Base-by-base conservation (phyloP, 2,113 vertebrate species). In the Opisthocomus hoazin region DNA sequence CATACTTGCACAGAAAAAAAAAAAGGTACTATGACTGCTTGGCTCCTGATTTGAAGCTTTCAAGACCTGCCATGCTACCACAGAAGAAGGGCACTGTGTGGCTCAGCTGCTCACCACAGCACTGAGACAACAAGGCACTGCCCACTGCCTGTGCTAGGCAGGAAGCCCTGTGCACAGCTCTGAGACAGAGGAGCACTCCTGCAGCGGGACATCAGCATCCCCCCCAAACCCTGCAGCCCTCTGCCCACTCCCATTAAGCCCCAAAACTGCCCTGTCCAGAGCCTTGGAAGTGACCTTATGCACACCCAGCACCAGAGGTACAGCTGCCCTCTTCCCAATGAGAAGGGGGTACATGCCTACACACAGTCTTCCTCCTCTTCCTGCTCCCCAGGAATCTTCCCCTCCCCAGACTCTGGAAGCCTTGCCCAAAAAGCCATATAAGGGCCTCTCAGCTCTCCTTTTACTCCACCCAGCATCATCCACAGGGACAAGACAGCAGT, bases 291-390 rank as follows among this genome's bases (percentile, higher is more conserved):
- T 23, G 7, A 18, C 56, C 14, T 86, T 9, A 30, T 1, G 3
- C 18, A 34, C 20, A 60, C 3, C 2, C 48, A 61, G 34, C 60
- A 50, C 26, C 21, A 50, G 60, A 51, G 64, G 26, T 48, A n/a
- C n/a, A n/a, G 15, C 57, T 27, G 34, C 32, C 11, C n/a, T 60
- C 39, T n/a, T 69, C 69, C 69, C 61, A 50, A 1, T 16, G 37
- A 51, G 2, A n/a, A 41, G 4, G 15, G 3, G 8, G 29, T 14
- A 57, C 32, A 6, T 1, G 45, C 5, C 7, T 9, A 6, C 4
- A 8, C 8, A 9, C 0, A 0, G 3, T 51, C 20, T 66, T 65
- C 48, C 43, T 90, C 34, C 16, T 30, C 9, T 41, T 46, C 39
- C 39, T 21, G 9, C 5, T 61, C 13, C 14, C 27, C 20, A 43